Evolutionary conservation across 2,888 invertebrate species (phyloP), one percentile per base, ranked within the genome.

Genomic region (Tuta absoluta): DNA sequence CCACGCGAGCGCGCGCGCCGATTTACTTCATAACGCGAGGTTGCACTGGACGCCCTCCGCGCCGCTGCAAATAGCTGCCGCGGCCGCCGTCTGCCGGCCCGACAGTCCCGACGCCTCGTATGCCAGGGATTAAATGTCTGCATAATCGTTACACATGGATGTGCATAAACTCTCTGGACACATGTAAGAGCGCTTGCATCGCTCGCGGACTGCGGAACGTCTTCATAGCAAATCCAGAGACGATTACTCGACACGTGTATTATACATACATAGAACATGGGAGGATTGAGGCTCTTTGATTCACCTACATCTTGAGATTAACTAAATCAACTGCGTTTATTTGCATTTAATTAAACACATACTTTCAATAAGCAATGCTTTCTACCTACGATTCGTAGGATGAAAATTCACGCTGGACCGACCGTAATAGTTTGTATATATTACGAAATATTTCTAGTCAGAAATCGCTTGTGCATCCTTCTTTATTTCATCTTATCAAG

Each of bases 1-100:
- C 90, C 87, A 91, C 91, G 86, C 85, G 79, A 75, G 71, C 72
- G 68, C 70, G 66, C 80, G 80, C 78, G 77, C 80, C 77, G 80
- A 78, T 82, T 82, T 79, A 81, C 83, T 81, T 79, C 76, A 77
- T 75, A 78, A 72, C 72, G 75, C 74, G 73, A 76, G 74, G 74
- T 71, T 75, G 74, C 61, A 65, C 66, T 69, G 79, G 77, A 76
- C 75, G 82, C 81, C 81, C 79, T 23, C 41, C 45, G 74, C 76
- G 76, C 74, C 77, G 79, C 78, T 83, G 77, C 80, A 84, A 86
- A 86, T 84, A 84, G 80, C 74, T 70, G 69, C 65, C 60, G 69
- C 68, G 66, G 53, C 23, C 65, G 59, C 64, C 59, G 56, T 41
- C 58, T 19, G 24, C 58, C 65, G 53, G 49, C 19, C 62, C 67